Evolutionary conservation across 2,888 invertebrate species (phyloP).

Genomic region (Hirtodrosophila alboralis): DNA sequence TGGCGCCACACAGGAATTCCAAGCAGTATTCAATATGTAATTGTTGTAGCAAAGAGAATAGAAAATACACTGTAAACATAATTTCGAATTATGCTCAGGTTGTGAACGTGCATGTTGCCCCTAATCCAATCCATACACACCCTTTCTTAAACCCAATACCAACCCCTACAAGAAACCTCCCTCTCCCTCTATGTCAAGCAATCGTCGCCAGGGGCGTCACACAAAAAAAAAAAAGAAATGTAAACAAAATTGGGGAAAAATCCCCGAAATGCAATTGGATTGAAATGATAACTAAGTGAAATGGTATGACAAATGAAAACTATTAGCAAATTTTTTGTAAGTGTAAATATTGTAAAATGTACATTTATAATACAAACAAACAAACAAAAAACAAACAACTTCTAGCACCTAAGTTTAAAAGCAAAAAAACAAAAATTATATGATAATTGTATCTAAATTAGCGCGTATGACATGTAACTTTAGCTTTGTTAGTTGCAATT

Average conservation of each 20-base stretch:
- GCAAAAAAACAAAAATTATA: slow-evolving; percentile 33
- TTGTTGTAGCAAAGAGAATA: slow-evolving; percentile 30
- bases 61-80: slow-evolving; percentile 36
- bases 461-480: slow-evolving; percentile 64
- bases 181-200: slow-evolving; percentile 18
- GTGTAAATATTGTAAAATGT: slow-evolving; percentile 73
- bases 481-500: slow-evolving; percentile 78
- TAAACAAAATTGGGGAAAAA: slow-evolving; percentile 5
- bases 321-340: slow-evolving; percentile 77
- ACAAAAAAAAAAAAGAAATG: not conserved
- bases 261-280: slow-evolving; percentile 61
- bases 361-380: slow-evolving; percentile 40
- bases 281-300: slow-evolving; percentile 26
- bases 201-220: slow-evolving; percentile 41
- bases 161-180: not conserved
- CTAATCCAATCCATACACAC: not conserved
- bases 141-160: not conserved
- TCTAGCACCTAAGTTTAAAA: slow-evolving; percentile 48
- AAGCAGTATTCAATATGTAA: slow-evolving; percentile 67
- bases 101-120: slow-evolving; percentile 78
- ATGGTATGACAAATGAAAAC: slow-evolving; percentile 61
- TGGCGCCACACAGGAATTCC: slow-evolving; percentile 50
- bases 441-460: slow-evolving; percentile 59
- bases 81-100: slow-evolving; percentile 83
- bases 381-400: slow-evolving; percentile 23